phyloP scores from a whole-genome alignment of 2,888 invertebrate species.

The Mellilla xanthometata region DNA sequence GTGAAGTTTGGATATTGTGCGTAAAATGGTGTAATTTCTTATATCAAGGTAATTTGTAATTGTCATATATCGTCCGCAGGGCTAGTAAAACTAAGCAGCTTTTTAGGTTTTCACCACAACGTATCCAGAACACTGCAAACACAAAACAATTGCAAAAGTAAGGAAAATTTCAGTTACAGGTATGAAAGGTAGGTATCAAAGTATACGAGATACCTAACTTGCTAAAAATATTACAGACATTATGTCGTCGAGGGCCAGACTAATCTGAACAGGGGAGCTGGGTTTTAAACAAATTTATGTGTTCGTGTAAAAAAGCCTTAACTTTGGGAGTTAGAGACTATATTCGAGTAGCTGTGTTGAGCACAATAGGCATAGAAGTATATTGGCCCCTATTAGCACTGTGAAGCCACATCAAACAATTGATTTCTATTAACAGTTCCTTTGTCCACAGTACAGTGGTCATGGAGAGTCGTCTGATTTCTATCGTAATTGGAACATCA shows the following conservation, averaged over 20 bases:
- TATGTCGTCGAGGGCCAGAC: neutral
- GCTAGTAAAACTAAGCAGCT: no score
- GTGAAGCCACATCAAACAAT: slow-evolving; percentile 21
- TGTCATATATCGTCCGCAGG: no score
- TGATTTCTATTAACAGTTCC: slow-evolving; percentile 24
- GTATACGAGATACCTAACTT: no score
- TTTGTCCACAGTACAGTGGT: slow-evolving; percentile 14
- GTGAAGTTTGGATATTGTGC: no score
- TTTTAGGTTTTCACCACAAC: no score
- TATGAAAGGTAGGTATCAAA: no score
- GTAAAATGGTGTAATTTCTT: no score
- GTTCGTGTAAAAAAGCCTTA: neutral
- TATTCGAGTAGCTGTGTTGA: slow-evolving; percentile 2
- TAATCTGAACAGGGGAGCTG: slow-evolving; percentile 3
- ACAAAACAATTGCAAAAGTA: no score
- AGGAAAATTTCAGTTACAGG: no score
- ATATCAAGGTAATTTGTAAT: no score
- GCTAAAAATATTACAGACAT: no score
- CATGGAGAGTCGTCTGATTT: slow-evolving; percentile 7
- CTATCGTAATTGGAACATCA: slow-evolving; percentile 15
- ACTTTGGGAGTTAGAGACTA: neutral
- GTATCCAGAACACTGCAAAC: no score
- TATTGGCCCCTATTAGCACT: slow-evolving; percentile 13
- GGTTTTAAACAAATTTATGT: neutral
- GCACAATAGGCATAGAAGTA: neutral